Evolutionary conservation across 2,797 vertebrate species (phyloP).

Genomic region (Notoglanidium macrostoma): DNA sequence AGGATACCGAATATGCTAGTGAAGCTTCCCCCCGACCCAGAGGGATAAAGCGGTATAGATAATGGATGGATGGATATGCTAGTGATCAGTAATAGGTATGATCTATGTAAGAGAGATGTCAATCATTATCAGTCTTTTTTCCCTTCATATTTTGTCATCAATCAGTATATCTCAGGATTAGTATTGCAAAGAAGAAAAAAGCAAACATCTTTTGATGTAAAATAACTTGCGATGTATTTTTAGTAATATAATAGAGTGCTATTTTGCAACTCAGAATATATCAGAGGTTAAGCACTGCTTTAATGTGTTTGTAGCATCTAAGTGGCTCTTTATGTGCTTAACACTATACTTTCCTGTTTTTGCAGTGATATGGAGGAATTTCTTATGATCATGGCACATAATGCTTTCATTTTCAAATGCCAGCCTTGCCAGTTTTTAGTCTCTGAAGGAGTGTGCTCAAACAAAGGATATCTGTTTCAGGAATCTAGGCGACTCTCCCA

Average conservation of each 20-base stretch:
- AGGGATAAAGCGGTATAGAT: too few species aligned
- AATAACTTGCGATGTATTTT: neutral
- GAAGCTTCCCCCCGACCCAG: too few species aligned
- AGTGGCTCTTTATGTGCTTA: neutral
- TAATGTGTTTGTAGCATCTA: neutral
- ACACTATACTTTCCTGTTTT: neutral
- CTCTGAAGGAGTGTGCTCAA: neutral
- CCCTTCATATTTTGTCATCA: neutral
- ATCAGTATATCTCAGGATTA: neutral
- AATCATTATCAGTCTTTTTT: neutral
- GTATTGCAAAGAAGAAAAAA: neutral
- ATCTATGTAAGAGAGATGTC: neutral
- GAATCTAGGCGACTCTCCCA: neutral
- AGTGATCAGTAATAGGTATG: neutral
- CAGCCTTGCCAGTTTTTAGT: neutral
- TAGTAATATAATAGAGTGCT: neutral
- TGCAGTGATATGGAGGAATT: neutral
- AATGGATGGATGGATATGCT: too few species aligned
- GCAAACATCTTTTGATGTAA: neutral
- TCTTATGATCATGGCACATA: neutral
- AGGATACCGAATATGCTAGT: neutral
- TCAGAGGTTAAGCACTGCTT: neutral
- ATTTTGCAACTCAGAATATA: neutral
- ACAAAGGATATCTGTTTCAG: conserved; percentile 9
- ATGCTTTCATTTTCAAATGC: neutral